Base-by-base conservation (phyloP, 2,113 vertebrate genomes). In the Vulpes vulpes region DNA sequence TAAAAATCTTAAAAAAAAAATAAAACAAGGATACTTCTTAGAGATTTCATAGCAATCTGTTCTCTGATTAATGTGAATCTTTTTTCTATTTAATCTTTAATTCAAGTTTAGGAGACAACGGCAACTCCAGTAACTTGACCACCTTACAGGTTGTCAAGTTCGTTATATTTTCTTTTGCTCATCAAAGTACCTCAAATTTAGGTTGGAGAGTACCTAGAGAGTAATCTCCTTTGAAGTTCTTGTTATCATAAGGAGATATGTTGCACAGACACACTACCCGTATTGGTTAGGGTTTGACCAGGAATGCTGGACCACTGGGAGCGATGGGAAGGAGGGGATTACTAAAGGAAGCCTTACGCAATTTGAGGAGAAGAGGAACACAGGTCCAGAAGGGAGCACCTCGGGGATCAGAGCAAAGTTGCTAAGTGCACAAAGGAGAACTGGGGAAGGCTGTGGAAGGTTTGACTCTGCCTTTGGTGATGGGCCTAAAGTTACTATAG, bases 41-140 rank as follows among this genome's bases (percentile, higher is more conserved):
- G 22, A 91, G n/a, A 86, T 95, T 85, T 89, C 53, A 95, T 15
- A 69, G 32, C 22, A 83, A 62, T 81, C 43, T 92, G 27, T 87
- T 78, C 57, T 95, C 74, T 81, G 49, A 85, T 69, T 93, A 94
- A 49, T 1, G 3, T 73, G 25, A 82, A 67, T 79, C 30, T n/a
- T 86, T 89, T 82, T 95, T 49, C 38, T 82, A 64, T 8, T 51
- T 4, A 90, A 59, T 65, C 60, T 78, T 91, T 93, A 92, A 76
- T 38, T 87, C 73, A 96, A 89, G 49, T 95, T 67, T 97, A 81
- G 17, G 32, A 94, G 59, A 94, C 53, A 96, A 2, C 73, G 38
- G 17, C 51, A 93, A 87, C 32, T 79, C 92, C 53, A 89, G 76
- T 86, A 73, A 81, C 51, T 64, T 84, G 25, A 84, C 49, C 64